These are phyloP conservation scores for Melanotaenia boesemani DNA, from an alignment of 2,797 vertebrate genomes.

Conservation along the genomic window DNA sequence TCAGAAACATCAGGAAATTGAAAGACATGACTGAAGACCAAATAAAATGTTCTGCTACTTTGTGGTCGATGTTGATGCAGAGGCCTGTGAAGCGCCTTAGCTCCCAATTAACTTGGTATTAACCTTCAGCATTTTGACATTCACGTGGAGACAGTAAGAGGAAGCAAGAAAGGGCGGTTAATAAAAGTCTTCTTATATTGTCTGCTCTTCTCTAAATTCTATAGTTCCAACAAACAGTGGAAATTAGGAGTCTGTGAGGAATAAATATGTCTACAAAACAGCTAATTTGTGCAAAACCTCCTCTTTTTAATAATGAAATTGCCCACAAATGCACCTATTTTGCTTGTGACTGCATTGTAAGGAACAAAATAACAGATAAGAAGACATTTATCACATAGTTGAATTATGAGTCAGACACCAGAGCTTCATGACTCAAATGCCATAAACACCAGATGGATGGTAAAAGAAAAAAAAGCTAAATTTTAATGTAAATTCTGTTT, in stretches of 20 bases:
- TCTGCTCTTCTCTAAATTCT: constrained; percentile 9
- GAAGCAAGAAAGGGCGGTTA: constrained; percentile 8
- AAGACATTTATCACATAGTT: constrained; percentile 35
- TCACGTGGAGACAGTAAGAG: constrained; percentile 39
- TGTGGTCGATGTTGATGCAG: constrained; percentile 29
- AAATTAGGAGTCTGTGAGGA: constrained; percentile 21
- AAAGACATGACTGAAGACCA: constrained; percentile 47
- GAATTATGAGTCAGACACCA: constrained; percentile 62
- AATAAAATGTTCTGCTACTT: constrained; percentile 42
- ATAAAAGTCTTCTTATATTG: constrained; percentile 10
- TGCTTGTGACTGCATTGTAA: constrained; percentile 18
- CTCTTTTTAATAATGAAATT: not conserved
- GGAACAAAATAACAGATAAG: constrained; percentile 28
- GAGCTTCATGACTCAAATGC: constrained; percentile 56
- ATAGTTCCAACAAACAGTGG: not conserved
- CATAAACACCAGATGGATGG: constrained; percentile 51
- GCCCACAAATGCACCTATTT: constrained; percentile 16
- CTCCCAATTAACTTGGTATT: constrained; percentile 62
- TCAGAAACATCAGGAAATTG: constrained; percentile 73
- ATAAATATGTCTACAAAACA: constrained; percentile 15
- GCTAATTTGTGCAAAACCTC: constrained; percentile 7
- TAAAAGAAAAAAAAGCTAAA: constrained; percentile 16
- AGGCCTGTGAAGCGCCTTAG: constrained; percentile 39
- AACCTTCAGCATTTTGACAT: constrained; percentile 68
- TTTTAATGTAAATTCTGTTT: constrained; percentile 48